Evolutionary conservation across 2,888 invertebrate genomes (phyloP).

Genomic region (Encarsia formosa): DNA sequence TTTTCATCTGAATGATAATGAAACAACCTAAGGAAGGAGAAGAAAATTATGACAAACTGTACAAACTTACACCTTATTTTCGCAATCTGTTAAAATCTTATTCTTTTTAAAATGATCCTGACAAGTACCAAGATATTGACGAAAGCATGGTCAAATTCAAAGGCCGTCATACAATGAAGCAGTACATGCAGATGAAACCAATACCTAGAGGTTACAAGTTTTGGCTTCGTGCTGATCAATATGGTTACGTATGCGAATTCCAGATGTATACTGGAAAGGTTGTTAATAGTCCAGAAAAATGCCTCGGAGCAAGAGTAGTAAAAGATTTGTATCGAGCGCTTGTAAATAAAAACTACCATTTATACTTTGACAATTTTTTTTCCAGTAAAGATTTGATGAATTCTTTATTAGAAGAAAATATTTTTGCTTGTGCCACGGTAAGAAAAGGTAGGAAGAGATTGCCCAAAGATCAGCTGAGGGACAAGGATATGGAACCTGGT

Average conservation of each 20-base stretch:
- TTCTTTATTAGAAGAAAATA: constrained; percentile 28
- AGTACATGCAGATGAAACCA: too few relatives aligned
- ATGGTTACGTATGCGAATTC: constrained; percentile 35
- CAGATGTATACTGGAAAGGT: constrained; percentile 34
- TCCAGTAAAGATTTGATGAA: constrained; percentile 31
- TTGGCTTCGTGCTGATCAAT: constrained; percentile 33
- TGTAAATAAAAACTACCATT: constrained; percentile 28
- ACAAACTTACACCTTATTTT: constrained; percentile 33
- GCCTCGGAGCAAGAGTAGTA: constrained; percentile 36
- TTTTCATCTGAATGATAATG: too few relatives aligned
- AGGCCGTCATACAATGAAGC: constrained; percentile 33
- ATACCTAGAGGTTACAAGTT: constrained; percentile 35
- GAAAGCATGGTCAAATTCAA: constrained; percentile 37
- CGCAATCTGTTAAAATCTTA: constrained; percentile 26
- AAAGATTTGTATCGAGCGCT: constrained; percentile 30
- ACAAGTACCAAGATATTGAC: constrained; percentile 28
- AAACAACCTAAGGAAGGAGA: constrained; percentile 26
- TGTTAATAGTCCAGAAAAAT: constrained; percentile 30
- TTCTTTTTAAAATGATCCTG: constrained; percentile 20
- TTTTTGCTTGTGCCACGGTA: constrained; percentile 39
- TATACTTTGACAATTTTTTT: too few relatives aligned
- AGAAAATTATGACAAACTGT: constrained; percentile 32
- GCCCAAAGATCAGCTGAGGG: constrained; percentile 33
- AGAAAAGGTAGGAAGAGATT: constrained; percentile 33
- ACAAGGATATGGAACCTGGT: constrained; percentile 30